phyloP scores from a whole-genome alignment of 2,888 invertebrate genomes.

The Gibbula magus region DNA sequence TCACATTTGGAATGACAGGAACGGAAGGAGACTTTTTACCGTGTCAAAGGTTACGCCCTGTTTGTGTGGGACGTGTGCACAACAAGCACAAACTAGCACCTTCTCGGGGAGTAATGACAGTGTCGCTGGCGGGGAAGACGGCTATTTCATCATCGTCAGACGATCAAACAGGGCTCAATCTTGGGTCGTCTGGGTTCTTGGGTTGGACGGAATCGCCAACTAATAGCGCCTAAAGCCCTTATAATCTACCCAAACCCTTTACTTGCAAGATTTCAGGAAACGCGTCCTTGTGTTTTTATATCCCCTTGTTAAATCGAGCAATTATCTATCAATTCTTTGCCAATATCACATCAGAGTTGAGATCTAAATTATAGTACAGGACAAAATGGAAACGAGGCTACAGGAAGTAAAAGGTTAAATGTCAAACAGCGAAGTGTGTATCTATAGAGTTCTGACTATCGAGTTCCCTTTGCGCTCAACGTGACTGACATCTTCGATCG shows the following conservation, averaged over 20 bases:
- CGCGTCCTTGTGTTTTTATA: not conserved
- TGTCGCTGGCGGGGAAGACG: no score
- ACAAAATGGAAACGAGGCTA: conserved; percentile 5
- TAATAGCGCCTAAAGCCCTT: not conserved
- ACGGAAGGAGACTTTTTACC: no score
- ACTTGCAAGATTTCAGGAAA: not conserved
- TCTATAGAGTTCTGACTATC: not conserved
- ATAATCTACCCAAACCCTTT: not conserved
- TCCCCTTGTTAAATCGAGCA: conserved; percentile 1
- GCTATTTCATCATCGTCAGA: no score
- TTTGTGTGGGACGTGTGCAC: no score
- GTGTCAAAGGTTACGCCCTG: no score
- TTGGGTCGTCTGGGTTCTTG: no score
- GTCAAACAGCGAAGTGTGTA: conserved; percentile 7
- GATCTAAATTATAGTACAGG: not conserved
- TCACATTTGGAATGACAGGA: no score
- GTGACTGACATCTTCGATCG: conserved; percentile 5
- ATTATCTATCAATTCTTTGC: conserved; percentile 1
- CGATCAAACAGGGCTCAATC: no score
- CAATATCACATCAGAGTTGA: conserved; percentile 11
- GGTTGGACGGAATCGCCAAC: no score
- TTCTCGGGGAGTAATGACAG: no score
- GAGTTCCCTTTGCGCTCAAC: not conserved
- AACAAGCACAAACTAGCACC: no score
- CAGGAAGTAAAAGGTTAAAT: not conserved